These are phyloP conservation scores for Petrosia ficiformis DNA, from an alignment of 37 sponge, comb jelly and placozoan species.

Conservation along the genomic window DNA sequence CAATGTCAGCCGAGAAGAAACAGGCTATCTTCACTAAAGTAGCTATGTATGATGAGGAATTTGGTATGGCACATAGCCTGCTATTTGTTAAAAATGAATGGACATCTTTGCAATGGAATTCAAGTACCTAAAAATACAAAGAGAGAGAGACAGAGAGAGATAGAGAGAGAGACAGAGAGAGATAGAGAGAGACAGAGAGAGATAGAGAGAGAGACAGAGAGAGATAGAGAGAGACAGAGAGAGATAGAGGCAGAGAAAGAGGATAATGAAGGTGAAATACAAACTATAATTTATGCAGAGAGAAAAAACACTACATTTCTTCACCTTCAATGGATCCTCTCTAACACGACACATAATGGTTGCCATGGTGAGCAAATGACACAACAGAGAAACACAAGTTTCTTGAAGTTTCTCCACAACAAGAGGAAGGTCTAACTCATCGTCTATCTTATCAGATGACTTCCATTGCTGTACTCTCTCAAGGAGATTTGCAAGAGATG, in stretches of 20 bases:
- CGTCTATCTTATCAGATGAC: slow-evolving; percentile 2
- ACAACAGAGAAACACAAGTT: slow-evolving; percentile 24
- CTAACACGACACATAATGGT: slow-evolving; percentile 30
- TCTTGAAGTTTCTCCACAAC: slow-evolving; percentile 21
- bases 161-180: too few relatives aligned
- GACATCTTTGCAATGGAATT: slow-evolving; percentile 41
- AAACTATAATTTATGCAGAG: background rate
- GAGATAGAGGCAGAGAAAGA: too few relatives aligned
- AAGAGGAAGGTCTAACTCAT: too few relatives aligned
- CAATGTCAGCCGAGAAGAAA: background rate
- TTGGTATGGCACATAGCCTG: slow-evolving; percentile 16
- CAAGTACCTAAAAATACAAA: slow-evolving; percentile 19
- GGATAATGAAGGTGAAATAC: too few relatives aligned
- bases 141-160: background rate
- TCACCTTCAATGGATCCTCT: background rate
- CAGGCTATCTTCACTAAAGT: slow-evolving; percentile 46
- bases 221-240: too few relatives aligned
- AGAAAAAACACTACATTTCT: background rate
- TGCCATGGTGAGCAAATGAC: slow-evolving; percentile 25
- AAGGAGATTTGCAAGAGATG: slow-evolving; percentile 23
- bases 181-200: too few relatives aligned
- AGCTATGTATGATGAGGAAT: slow-evolving; percentile 29
- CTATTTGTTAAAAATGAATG: slow-evolving; percentile 32
- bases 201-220: too few relatives aligned
- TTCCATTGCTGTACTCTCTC: slow-evolving; percentile 23